Conservation (phyloP, 2,113 vertebrate species). For the Centropus unirufus region DNA sequence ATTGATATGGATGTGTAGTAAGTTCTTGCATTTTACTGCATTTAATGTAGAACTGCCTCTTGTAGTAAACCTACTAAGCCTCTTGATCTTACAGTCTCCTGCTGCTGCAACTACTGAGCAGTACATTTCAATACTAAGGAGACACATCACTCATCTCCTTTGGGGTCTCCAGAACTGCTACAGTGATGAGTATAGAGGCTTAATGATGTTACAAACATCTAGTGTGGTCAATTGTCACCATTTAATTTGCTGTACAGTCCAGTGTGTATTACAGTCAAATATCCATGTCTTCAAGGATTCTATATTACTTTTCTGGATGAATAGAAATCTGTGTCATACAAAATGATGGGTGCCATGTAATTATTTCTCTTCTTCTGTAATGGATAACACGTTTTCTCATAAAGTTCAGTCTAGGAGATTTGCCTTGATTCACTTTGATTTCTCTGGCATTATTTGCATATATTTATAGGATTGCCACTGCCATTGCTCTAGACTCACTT, state of each 20-base stretch:
- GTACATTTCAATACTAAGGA: neutral
- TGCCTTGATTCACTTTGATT: neutral
- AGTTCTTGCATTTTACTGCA: conserved; percentile 37
- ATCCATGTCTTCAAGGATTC: neutral
- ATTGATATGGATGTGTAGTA: neutral
- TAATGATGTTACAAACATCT: neutral
- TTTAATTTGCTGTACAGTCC: neutral
- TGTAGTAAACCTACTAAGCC: conserved; percentile 53
- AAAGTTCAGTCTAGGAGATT: neutral
- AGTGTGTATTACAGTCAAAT: neutral
- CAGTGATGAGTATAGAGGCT: neutral
- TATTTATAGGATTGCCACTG: neutral
- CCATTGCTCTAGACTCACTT: neutral
- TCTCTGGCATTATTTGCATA: neutral
- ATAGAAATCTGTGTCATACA: neutral
- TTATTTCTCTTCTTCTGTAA: neutral
- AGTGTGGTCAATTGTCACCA: neutral
- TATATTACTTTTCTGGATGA: neutral
- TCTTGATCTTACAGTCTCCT: conserved; percentile 65
- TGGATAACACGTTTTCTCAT: neutral
- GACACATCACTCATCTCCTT: conserved; percentile 2
- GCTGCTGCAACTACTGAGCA: conserved; percentile 40
- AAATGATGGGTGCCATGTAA: neutral
- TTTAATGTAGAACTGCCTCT: conserved; percentile 23
- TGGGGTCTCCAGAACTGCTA: neutral